Evolutionary conservation across 1,140 invertebrate species (phyloP).

Genomic region (Popillia japonica): DNA sequence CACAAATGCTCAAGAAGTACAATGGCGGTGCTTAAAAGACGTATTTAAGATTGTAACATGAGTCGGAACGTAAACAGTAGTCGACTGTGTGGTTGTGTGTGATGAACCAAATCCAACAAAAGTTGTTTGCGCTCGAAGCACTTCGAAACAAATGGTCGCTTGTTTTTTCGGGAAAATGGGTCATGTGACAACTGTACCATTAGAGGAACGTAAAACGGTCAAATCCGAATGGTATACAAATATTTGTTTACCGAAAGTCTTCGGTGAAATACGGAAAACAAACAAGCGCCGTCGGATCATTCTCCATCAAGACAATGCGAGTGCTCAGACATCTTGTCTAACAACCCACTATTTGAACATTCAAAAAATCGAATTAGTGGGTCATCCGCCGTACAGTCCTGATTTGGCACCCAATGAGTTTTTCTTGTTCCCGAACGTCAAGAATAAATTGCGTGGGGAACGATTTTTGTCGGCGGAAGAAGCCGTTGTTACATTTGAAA

Average conservation of each 20-base stretch:
- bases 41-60: no score
- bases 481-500: no score
- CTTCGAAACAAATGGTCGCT: background rate
- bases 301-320: slow-evolving; percentile 42
- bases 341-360: slow-evolving; percentile 51
- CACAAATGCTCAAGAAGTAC: no score
- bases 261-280: slow-evolving; percentile 46
- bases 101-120: background rate
- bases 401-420: slow-evolving; percentile 58
- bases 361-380: slow-evolving; percentile 50
- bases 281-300: slow-evolving; percentile 46
- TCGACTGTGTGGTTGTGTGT: no score
- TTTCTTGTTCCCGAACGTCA: slow-evolving; percentile 57
- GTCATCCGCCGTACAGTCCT: slow-evolving; percentile 56
- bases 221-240: slow-evolving; percentile 8
- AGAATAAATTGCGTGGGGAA: slow-evolving; percentile 52
- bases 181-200: background rate
- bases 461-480: slow-evolving; percentile 51
- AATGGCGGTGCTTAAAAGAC: no score
- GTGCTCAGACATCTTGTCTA: slow-evolving; percentile 42
- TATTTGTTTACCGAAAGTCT: slow-evolving; percentile 52
- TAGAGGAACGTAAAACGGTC: background rate
- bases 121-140: slow-evolving; percentile 2
- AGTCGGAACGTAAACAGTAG: no score
- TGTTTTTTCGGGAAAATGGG: background rate